phyloP scores from a whole-genome alignment of 2,113 vertebrate species.

The Psephotus haematonotus region DNA sequence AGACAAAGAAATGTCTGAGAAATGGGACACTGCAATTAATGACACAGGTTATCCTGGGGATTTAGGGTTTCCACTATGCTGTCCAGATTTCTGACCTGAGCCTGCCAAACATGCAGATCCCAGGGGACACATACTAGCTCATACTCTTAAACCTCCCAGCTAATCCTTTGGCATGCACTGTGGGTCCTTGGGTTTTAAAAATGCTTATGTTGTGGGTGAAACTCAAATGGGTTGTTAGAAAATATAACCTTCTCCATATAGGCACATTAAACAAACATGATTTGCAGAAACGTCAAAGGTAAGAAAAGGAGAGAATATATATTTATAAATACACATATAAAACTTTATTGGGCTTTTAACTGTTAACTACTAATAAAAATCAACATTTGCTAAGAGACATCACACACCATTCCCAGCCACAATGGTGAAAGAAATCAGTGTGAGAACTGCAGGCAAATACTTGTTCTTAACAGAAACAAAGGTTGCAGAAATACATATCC shows the following conservation, averaged over 20 bases:
- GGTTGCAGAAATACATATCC: neutral
- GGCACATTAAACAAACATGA: neutral
- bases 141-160: neutral
- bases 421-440: neutral
- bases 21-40: neutral
- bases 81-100: neutral
- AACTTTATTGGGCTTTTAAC: neutral
- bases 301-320: neutral
- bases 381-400: neutral
- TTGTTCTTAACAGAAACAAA: neutral
- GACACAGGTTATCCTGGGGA: neutral
- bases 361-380: neutral
- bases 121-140: neutral
- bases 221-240: neutral
- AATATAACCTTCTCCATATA: neutral
- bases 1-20: neutral
- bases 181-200: neutral
- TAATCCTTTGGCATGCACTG: neutral
- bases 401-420: neutral
- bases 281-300: neutral
- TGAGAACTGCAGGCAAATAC: neutral
- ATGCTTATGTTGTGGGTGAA: neutral
- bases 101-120: neutral
- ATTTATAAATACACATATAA: neutral
- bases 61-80: neutral